Evolutionary conservation across 2,113 vertebrate genomes (phyloP), one percentile per base, ranked within the genome.

Genomic region (Podiceps cristatus): DNA sequence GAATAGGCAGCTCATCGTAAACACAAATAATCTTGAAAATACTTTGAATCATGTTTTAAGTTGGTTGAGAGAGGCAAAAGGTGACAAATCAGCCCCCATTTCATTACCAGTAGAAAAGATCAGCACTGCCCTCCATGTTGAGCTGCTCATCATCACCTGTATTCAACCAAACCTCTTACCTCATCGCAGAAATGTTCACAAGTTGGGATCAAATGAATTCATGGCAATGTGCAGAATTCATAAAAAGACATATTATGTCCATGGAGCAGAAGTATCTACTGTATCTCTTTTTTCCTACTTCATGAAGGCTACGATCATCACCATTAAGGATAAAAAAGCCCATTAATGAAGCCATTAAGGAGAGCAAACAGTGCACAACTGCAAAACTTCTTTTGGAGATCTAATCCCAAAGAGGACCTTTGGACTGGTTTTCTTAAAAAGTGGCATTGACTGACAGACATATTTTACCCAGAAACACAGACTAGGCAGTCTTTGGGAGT

Each of bases 91-190:
- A 74, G 9, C 12, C 42, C 42, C 25, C 5, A 37, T 85, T 90
- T 84, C 31, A n/a, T n/a, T 23, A 31, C 4, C 14, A 62, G 6
- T 13, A 29, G 11, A 47, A 58, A 42, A 76, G 19, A 49, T 11
- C n/a, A 86, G 18, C 18, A 42, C 3, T 1, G 0, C 50, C 27
- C 27, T 85, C 56, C 42, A 22, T 2, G 22, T 0, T 18, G 42
- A 67, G 42, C 45, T 68, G n/a, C 15, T n/a, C 9, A 44, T 29
- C 62, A 37, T 56, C 47, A 31, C 17, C 33, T 18, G 11, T 5
- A 37, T 33, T 59, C 28, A 52, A 20, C 28, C 33, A 69, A 66
- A 33, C 24, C 10, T 12, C 3, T 24, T 27, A 29, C 10, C 18
- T 45, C 52, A 45, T 47, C 27, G 42, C 50, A 73, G 28, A 22